Conservation (phyloP, 2,888 invertebrate genomes). For the Hydraecia micacea region DNA sequence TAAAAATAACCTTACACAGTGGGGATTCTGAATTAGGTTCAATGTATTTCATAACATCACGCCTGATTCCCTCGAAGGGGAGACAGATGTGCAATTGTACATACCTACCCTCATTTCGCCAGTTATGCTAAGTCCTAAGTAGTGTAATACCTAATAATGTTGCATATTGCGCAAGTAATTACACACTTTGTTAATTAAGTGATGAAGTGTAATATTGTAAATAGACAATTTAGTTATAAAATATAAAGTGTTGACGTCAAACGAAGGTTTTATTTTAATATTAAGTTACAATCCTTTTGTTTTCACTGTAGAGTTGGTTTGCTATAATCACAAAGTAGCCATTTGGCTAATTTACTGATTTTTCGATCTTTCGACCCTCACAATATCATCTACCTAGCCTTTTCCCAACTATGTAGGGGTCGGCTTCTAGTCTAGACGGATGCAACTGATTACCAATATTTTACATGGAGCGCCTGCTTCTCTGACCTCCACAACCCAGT, state of each 20-base stretch:
- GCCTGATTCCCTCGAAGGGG: not conserved
- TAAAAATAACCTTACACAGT: not conserved
- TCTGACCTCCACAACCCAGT: not conserved
- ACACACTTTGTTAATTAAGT: slow-evolving; percentile 12
- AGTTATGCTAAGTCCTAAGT: not conserved
- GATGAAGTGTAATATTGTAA: slow-evolving; percentile 32
- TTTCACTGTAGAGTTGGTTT: too few species aligned
- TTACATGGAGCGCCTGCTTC: not conserved
- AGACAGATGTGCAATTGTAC: not conserved
- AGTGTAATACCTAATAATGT: slow-evolving; percentile 2
- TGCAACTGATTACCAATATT: not conserved
- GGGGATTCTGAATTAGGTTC: not conserved
- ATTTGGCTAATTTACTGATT: not conserved
- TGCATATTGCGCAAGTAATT: not conserved
- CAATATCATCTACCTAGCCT: not conserved
- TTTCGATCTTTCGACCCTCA: not conserved
- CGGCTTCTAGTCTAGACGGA: not conserved
- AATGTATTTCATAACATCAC: slow-evolving; percentile 1
- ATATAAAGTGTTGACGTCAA: slow-evolving; percentile 51
- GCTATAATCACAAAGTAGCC: not conserved
- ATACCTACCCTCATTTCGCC: not conserved
- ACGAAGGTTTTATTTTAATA: slow-evolving; percentile 11
- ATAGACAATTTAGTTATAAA: slow-evolving; percentile 35
- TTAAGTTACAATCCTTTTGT: not conserved
- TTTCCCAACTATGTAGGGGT: too few species aligned